Percentiles rank a stretch among this genome's conserved stretches.
phyloP scores from a whole-genome alignment of 1,140 invertebrate species.

The Panagrolaimus sp. region DNA sequence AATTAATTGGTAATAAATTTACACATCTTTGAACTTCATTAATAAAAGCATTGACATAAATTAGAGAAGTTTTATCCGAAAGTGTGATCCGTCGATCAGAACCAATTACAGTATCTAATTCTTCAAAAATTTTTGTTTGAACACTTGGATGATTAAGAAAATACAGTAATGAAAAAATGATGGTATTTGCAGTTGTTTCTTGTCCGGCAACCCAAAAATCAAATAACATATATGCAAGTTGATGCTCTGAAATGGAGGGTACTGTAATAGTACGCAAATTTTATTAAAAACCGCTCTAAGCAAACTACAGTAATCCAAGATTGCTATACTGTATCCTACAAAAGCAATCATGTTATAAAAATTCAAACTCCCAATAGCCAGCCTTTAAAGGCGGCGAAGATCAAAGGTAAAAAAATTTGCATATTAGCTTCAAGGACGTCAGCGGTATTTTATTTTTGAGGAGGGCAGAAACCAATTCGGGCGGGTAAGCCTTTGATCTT shows the following conservation, averaged over 20 bases:
- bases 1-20: not conserved
- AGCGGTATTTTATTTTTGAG: no score
- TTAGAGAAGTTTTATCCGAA: slow-evolving; percentile 29
- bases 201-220: slow-evolving; percentile 22
- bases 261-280: no score
- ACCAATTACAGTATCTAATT: slow-evolving; percentile 41
- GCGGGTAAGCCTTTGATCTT: no score
- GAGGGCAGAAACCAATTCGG: no score
- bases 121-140: slow-evolving; percentile 35
- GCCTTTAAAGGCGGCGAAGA: no score
- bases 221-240: not conserved
- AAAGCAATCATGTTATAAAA: no score
- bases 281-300: no score
- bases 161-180: slow-evolving; percentile 19
- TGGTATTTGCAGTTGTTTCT: slow-evolving; percentile 18
- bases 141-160: slow-evolving; percentile 27
- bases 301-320: no score
- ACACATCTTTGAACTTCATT: not conserved
- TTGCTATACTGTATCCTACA: no score
- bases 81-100: slow-evolving; percentile 31
- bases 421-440: no score
- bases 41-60: slow-evolving; percentile 20
- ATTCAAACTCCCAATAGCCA: no score
- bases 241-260: not conserved
- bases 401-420: no score